phyloP scores from a whole-genome alignment of 1,140 invertebrate species.

The Episyrphus balteatus region DNA sequence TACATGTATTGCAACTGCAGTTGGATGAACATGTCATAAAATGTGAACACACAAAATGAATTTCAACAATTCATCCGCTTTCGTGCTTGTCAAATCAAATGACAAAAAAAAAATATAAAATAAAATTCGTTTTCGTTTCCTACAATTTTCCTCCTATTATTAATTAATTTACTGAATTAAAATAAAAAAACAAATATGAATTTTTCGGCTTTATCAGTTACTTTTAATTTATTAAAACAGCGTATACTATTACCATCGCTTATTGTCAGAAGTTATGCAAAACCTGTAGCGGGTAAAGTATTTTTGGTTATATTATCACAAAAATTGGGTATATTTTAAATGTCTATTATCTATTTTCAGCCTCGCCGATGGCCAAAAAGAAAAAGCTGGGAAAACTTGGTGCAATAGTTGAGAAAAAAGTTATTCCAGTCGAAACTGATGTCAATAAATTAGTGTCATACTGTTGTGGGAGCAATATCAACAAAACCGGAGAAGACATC shows the following conservation, averaged over 20 bases:
- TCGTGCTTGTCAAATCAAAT: too few species aligned
- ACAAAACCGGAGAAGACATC: constrained; percentile 66
- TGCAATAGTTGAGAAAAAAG: constrained; percentile 52
- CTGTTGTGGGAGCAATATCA: constrained; percentile 80
- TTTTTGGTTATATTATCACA: background rate
- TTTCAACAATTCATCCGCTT: too few species aligned
- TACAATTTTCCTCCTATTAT: too few species aligned
- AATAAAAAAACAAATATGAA: constrained; percentile 7
- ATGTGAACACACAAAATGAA: too few species aligned
- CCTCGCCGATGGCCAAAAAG: constrained; percentile 29
- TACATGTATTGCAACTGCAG: too few species aligned
- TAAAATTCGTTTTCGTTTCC: too few species aligned
- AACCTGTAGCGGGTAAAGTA: constrained; percentile 15
- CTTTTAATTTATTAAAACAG: constrained; percentile 13
- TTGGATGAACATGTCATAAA: too few species aligned
- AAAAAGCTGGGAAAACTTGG: constrained; percentile 51
- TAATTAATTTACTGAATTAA: background rate
- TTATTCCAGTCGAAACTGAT: constrained; percentile 79
- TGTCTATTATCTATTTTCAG: background rate
- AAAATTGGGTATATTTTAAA: background rate
- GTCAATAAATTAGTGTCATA: constrained; percentile 62
- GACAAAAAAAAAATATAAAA: too few species aligned
- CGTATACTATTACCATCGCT: constrained; percentile 6
- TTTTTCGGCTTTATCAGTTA: constrained; percentile 13
- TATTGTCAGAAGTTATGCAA: constrained; percentile 17